Conservation (phyloP, 1,140 invertebrate genomes). For the Bombus confusus region DNA sequence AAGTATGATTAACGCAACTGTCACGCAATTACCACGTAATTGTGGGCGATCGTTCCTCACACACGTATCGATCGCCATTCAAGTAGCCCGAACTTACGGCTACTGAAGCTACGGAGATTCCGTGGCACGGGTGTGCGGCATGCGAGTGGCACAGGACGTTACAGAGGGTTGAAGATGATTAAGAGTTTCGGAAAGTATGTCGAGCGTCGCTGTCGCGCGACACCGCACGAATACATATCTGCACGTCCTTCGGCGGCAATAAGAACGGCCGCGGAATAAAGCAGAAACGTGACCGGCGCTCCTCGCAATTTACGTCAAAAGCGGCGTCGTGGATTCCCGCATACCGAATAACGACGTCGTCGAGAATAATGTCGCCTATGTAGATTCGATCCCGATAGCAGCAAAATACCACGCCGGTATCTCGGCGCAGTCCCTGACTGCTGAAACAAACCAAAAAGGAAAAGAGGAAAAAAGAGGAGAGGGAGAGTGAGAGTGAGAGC, state of each 20-base stretch:
- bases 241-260: constrained; percentile 61
- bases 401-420: constrained; percentile 64
- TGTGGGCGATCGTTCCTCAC: no score
- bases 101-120: no score
- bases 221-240: constrained; percentile 53
- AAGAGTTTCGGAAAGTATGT: constrained; percentile 16
- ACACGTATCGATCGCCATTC: no score
- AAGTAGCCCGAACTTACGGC: no score
- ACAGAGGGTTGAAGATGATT: not conserved
- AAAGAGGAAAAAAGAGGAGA: not conserved
- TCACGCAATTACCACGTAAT: fast-evolving
- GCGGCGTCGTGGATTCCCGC: constrained; percentile 70
- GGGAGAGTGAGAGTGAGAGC: not conserved
- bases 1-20: no score
- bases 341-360: constrained; percentile 72
- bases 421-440: constrained; percentile 46
- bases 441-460: not conserved
- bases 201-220: constrained; percentile 29
- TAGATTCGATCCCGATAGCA: constrained; percentile 69
- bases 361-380: constrained; percentile 69
- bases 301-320: constrained; percentile 80
- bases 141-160: no score
- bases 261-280: constrained; percentile 71
- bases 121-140: no score
- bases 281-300: constrained; percentile 76